Evolutionary conservation across 2,888 invertebrate genomes (phyloP).

Genomic region (Drosophila nr. fundita): DNA sequence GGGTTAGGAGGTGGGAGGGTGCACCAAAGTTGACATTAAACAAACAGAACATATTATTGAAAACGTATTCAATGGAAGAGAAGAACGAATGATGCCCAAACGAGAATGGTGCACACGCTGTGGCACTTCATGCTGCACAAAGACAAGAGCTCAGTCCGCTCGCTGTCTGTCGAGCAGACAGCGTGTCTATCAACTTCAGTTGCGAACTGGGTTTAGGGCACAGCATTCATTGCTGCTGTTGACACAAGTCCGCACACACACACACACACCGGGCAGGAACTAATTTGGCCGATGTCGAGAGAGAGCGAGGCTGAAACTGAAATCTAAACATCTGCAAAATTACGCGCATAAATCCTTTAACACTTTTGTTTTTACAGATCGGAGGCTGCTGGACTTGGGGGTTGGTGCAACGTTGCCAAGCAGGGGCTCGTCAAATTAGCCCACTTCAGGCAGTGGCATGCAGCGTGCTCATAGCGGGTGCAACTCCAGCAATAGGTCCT

Average conservation of each 20-base stretch:
- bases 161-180: conserved; percentile 53
- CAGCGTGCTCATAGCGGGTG: conserved; percentile 75
- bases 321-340: conserved; percentile 83
- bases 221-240: conserved; percentile 45
- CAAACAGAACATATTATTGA: conserved; percentile 51
- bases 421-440: conserved; percentile 82
- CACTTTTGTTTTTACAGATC: conserved; percentile 64
- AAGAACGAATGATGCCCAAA: conserved; percentile 24
- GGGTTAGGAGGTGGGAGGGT: background rate
- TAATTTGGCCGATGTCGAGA: conserved; percentile 51
- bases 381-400: conserved; percentile 49
- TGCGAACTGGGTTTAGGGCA: conserved; percentile 19
- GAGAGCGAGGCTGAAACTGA: conserved; percentile 41
- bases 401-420: conserved; percentile 55
- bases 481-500: conserved; percentile 38
- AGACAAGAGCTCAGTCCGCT: conserved; percentile 9
- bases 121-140: conserved; percentile 56
- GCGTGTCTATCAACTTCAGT: conserved; percentile 69
- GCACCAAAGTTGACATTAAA: conserved; percentile 43
- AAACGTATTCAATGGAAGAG: conserved; percentile 27
- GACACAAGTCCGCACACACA: conserved; percentile 63
- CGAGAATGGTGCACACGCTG: conserved; percentile 71
- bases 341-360: conserved; percentile 82
- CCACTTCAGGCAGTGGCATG: conserved; percentile 77
- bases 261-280: conserved; percentile 66